phyloP scores from a whole-genome alignment of 2,888 invertebrate genomes.

The Eupithecia exiguata region DNA sequence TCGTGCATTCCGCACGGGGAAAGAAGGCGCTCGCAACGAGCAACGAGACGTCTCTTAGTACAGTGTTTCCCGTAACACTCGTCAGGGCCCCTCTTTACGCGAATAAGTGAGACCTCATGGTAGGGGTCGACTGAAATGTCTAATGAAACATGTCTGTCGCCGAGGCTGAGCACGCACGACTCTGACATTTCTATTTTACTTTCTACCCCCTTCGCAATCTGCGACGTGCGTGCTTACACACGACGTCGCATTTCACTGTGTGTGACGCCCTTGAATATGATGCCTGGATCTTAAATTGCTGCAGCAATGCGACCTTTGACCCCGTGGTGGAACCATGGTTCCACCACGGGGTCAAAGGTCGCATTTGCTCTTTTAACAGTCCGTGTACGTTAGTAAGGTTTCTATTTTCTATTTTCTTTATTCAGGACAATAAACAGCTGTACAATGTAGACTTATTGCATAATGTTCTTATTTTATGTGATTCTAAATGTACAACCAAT shows the following conservation, averaged over 20 bases:
- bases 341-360: background rate
- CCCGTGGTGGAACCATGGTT: background rate
- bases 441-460: no score
- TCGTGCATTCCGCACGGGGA: no score
- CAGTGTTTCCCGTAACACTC: no score
- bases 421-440: no score
- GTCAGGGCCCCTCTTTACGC: no score
- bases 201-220: slow-evolving; percentile 19
- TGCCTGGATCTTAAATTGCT: background rate
- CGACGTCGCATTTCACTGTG: background rate
- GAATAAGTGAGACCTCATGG: background rate
- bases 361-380: background rate
- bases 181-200: slow-evolving; percentile 28
- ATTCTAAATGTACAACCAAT: no score
- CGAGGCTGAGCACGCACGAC: slow-evolving; percentile 10
- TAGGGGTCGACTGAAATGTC: slow-evolving; percentile 15
- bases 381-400: no score
- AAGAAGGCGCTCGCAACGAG: no score
- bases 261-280: background rate
- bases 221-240: background rate
- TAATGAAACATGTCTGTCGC: slow-evolving; percentile 21
- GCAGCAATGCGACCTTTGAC: background rate
- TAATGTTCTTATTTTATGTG: no score
- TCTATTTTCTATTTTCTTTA: no score
- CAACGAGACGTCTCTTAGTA: no score